Evolutionary conservation across 2,888 invertebrate species (phyloP).

Genomic region (Raillietiella orientalis): DNA sequence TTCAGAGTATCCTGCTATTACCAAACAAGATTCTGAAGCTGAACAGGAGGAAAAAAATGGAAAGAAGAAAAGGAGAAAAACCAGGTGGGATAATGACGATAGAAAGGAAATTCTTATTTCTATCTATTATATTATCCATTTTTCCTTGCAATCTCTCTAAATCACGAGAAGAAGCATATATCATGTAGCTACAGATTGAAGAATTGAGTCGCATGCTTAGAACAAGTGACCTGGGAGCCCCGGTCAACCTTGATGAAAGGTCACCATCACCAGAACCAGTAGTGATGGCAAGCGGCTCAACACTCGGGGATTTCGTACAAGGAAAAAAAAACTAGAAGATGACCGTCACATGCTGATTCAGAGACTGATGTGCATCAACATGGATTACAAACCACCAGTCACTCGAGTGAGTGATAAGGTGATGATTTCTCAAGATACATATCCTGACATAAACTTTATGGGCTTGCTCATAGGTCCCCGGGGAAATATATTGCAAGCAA

Average conservation of each 20-base stretch:
- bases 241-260: conserved; percentile 94
- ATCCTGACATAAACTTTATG: conserved; percentile 98
- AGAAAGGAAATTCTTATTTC: conserved; percentile 29
- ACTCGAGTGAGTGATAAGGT: conserved; percentile 94
- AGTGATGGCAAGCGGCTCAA: conserved; percentile 96
- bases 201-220: conserved; percentile 95
- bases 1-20: conserved; percentile 1
- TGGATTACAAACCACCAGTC: conserved; percentile 90
- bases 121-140: conserved; percentile 96
- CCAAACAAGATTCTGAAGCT: conserved; percentile 3
- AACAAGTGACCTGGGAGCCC: conserved; percentile 91
- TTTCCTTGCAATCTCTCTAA: conserved; percentile 71
- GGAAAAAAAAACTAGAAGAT: conserved; percentile 84
- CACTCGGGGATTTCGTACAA: conserved; percentile 85
- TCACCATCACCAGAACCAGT: conserved; percentile 99
- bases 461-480: conserved; percentile 91
- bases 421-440: conserved; percentile 97
- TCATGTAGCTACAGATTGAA: conserved; percentile 99
- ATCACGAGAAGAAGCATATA: conserved; percentile 79
- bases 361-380: conserved; percentile 54
- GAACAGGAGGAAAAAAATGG: conserved; percentile 1
- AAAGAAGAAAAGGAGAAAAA: conserved; percentile 16
- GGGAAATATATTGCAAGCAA: conserved; percentile 92
- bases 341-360: conserved; percentile 80
- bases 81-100: neutral